Evolutionary conservation across 2,797 vertebrate species (phyloP).

Genomic region (Pseudopleuronectes americanus): DNA sequence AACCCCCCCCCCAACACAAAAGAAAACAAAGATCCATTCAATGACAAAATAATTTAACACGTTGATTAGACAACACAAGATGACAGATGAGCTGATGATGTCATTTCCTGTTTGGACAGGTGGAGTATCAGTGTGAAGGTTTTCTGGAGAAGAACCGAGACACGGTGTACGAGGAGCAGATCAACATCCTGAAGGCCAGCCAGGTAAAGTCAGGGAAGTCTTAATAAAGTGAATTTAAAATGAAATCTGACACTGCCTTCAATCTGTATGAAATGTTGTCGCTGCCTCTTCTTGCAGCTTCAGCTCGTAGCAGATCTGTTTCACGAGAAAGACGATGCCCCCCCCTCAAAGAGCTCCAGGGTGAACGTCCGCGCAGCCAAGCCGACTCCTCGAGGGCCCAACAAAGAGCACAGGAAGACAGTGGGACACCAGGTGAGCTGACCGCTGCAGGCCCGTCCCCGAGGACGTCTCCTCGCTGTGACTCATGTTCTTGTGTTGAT

Average conservation of each 20-base stretch:
- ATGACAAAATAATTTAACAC: no score
- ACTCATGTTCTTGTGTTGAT: slow-evolving; percentile 17
- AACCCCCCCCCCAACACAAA: no score
- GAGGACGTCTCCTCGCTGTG: neutral
- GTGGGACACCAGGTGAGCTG: slow-evolving; percentile 92
- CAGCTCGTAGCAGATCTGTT: slow-evolving; percentile 93
- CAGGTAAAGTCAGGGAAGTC: slow-evolving; percentile 81
- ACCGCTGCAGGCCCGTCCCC: neutral
- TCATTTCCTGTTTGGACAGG: slow-evolving; percentile 74
- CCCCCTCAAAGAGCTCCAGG: slow-evolving; percentile 69
- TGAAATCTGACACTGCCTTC: no score
- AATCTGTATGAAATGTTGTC: neutral
- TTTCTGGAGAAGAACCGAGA: slow-evolving; percentile 98
- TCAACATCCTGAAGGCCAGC: slow-evolving; percentile 96
- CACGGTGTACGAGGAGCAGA: slow-evolving; percentile 96
- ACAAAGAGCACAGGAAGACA: slow-evolving; percentile 93
- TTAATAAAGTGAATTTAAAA: no score
- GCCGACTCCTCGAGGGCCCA: slow-evolving; percentile 82
- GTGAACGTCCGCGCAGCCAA: slow-evolving; percentile 87
- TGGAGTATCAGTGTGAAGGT: slow-evolving; percentile 94
- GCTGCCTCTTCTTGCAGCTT: slow-evolving; percentile 77
- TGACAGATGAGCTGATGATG: neutral
- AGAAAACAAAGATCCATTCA: no score
- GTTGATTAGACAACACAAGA: neutral
- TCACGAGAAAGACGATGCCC: slow-evolving; percentile 82